Conservation (phyloP, 2,113 vertebrate species). For the Carlito syrichta region DNA sequence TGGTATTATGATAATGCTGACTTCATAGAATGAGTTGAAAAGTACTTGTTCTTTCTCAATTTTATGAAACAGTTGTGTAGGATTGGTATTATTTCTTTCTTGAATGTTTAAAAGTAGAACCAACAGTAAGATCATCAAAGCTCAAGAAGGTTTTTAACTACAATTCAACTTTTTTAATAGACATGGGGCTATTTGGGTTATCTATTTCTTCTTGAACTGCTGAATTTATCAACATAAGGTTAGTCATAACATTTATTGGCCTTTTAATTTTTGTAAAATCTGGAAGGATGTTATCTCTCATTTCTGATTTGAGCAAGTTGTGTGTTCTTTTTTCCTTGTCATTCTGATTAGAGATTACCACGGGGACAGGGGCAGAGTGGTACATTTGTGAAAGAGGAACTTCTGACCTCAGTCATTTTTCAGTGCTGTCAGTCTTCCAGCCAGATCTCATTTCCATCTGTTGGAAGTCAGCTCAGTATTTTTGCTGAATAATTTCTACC, state of each 20-base stretch:
- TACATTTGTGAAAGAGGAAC: background rate
- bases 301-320: background rate
- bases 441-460: background rate
- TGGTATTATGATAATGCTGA: background rate
- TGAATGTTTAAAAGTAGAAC: background rate
- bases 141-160: background rate
- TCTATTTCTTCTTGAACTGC: background rate
- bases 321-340: background rate
- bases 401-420: background rate
- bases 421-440: background rate
- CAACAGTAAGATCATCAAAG: background rate
- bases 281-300: background rate
- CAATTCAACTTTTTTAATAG: background rate
- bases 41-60: background rate
- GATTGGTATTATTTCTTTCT: background rate
- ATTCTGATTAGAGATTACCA: background rate
- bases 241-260: background rate
- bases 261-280: background rate
- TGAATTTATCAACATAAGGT: background rate
- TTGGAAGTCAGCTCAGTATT: background rate
- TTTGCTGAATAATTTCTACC: background rate
- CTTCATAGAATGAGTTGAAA: background rate
- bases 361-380: background rate
- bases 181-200: background rate
- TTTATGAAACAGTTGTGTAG: background rate